Evolutionary conservation across 2,797 vertebrate genomes (phyloP), one percentile per base, ranked within the genome.

Genomic region (Ctenopoma kingsleyae): DNA sequence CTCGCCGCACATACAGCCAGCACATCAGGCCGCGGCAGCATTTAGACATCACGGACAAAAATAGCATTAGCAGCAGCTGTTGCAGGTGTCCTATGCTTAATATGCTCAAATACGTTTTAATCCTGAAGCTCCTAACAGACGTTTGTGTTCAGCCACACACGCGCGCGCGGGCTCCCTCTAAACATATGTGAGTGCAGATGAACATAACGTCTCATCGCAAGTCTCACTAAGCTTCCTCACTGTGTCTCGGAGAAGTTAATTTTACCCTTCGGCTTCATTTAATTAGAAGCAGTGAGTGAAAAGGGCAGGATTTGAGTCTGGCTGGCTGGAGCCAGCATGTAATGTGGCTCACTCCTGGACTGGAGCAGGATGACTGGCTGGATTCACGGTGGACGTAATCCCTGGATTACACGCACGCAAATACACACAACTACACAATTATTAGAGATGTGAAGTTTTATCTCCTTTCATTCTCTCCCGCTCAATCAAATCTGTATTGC

Each of bases 221-320:
- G 54, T 38, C 73, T 56, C 55, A 3, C 57, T 71, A 40, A 81
- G 73, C 67, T 77, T 63, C 51, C 52, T 64, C 30, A 17, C 56
- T 59, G 52, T 60, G 63, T 76, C 63, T 67, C 80, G 16, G 17
- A 77, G 67, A 76, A 88, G 78, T 89, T 81, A 11, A 88, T 90
- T 89, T 90, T 84, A 40, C 71, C 81, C 78, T 87, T 79, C 83
- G 76, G 81, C 83, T 82, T 89, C 84, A 76, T 93, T 92, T 89
- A 92, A 92, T 93, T 92, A 92, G 83, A 91, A 76, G 83, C 87
- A 84, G 72, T 8, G 36, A 86, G 75, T 84, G 73, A 78, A 82
- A 91, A 87, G 83, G 85, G 71, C 74, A 76, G 88, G 87, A 87
- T 91, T 90, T 86, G 63, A 64, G 74, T 74, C 40, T 75, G 71